Percentiles rank a stretch among this genome's conserved stretches.
Evolutionary conservation across 2,113 vertebrate genomes (phyloP).

Genomic region (Trinectes maculatus): DNA sequence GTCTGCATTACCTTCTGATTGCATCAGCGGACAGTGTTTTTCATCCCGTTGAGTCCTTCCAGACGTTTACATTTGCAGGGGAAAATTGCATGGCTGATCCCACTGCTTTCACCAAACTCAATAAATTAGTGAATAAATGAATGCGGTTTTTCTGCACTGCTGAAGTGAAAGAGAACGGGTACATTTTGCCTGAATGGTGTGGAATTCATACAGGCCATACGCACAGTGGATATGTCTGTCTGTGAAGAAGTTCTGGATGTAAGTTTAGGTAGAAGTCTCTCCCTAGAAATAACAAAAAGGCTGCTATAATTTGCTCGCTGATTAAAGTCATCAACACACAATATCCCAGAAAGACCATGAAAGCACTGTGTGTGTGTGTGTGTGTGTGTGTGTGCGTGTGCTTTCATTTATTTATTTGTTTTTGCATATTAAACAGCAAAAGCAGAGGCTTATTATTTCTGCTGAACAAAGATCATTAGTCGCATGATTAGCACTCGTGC

Average conservation of each 20-base stretch:
- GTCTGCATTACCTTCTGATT: slow-evolving; percentile 48
- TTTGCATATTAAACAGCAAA: slow-evolving; percentile 44
- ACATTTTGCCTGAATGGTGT: slow-evolving; percentile 26
- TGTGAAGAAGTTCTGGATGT: slow-evolving; percentile 30
- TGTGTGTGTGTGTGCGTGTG: too few species aligned
- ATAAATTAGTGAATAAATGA: slow-evolving; percentile 25
- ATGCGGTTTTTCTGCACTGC: slow-evolving; percentile 6
- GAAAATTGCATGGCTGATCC: slow-evolving; percentile 17
- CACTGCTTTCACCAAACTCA: slow-evolving; percentile 23
- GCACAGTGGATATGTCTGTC: slow-evolving; percentile 1
- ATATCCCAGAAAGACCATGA: slow-evolving; percentile 18
- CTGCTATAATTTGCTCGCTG: slow-evolving; percentile 37
- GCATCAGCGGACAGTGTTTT: slow-evolving; percentile 36
- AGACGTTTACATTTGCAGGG: slow-evolving; percentile 29
- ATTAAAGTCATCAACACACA: slow-evolving; percentile 48
- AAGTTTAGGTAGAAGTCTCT: slow-evolving; percentile 38
- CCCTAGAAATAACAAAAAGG: slow-evolving; percentile 28
- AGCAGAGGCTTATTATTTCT: slow-evolving; percentile 52
- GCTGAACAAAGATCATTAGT: slow-evolving; percentile 71
- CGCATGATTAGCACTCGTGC: slow-evolving; percentile 69
- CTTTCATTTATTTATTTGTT: slow-evolving; percentile 45
- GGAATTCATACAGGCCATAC: not conserved
- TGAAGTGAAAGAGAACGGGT: slow-evolving; percentile 28
- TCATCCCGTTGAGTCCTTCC: slow-evolving; percentile 21
- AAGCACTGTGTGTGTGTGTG: too few species aligned